These are phyloP conservation scores for Drosophila pruinosa DNA, from an alignment of 1,140 invertebrate genomes.

Conservation along the genomic window DNA sequence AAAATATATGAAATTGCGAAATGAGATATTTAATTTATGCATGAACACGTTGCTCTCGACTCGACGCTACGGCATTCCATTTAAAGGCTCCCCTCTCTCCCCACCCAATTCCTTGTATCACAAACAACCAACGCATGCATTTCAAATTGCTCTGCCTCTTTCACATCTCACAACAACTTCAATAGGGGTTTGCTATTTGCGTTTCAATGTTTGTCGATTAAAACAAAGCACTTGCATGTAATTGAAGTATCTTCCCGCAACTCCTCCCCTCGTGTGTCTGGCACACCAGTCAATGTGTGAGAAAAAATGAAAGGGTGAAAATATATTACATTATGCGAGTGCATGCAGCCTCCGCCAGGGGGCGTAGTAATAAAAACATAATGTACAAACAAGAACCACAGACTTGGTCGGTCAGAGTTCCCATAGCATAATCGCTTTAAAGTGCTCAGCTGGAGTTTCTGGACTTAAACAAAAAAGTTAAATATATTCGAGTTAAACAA, in stretches of 20 bases:
- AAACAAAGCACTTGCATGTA: slow-evolving; percentile 66
- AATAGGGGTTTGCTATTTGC: slow-evolving; percentile 40
- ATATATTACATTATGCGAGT: slow-evolving; percentile 58
- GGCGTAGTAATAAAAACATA: slow-evolving; percentile 33
- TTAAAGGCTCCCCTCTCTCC: slow-evolving; percentile 9
- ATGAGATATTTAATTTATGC: slow-evolving; percentile 65
- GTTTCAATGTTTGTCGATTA: slow-evolving; percentile 64
- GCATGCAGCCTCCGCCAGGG: slow-evolving; percentile 40
- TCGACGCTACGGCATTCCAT: slow-evolving; percentile 27
- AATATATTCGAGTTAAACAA: not conserved
- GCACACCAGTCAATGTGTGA: slow-evolving; percentile 30
- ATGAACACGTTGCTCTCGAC: slow-evolving; percentile 53
- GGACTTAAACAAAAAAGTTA: not conserved
- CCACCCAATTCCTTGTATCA: too few species aligned
- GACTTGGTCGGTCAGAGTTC: not conserved
- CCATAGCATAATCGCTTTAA: not conserved
- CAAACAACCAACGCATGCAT: slow-evolving; percentile 18
- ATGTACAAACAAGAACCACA: not conserved
- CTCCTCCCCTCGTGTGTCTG: not conserved
- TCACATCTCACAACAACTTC: not conserved
- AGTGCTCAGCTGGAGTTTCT: slow-evolving; percentile 3
- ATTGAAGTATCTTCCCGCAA: slow-evolving; percentile 59
- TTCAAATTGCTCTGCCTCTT: not conserved
- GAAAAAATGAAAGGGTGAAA: slow-evolving; percentile 45
- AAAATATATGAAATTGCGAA: not conserved